A percentile compares a stretch with the other conserved stretches of the same genome.
Evolutionary conservation across 2,888 invertebrate genomes (phyloP).

Genomic region (Coremacera marginata): DNA sequence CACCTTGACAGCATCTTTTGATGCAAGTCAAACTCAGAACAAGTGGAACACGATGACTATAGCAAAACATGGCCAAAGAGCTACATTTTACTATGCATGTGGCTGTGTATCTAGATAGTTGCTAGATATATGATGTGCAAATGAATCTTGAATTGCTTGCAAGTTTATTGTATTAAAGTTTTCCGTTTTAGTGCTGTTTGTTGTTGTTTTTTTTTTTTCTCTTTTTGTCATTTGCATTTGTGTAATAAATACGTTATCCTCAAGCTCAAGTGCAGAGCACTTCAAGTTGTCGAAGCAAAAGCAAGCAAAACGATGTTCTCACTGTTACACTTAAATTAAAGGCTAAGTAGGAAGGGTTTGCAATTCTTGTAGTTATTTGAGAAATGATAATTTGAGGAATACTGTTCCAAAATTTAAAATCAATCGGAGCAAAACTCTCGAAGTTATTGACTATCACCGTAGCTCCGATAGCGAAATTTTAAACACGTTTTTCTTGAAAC

Average conservation of each 20-base stretch:
- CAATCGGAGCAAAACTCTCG: too few species aligned
- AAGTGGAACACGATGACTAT: not conserved
- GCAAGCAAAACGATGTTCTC: not conserved
- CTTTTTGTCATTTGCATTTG: not conserved
- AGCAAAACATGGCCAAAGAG: not conserved
- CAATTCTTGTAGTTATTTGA: too few species aligned
- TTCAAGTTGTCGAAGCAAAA: not conserved
- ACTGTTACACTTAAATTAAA: too few species aligned
- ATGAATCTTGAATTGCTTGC: not conserved
- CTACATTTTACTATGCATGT: not conserved
- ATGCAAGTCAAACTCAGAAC: constrained; percentile 1
- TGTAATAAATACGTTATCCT: too few species aligned
- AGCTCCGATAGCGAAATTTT: too few species aligned
- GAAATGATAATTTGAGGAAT: too few species aligned
- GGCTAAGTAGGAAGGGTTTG: too few species aligned
- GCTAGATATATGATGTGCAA: not conserved
- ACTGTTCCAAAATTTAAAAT: too few species aligned
- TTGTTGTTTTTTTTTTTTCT: not conserved
- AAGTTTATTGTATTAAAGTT: not conserved
- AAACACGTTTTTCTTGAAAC: too few species aligned
- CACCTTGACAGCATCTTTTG: constrained; percentile 6
- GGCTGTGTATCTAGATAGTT: not conserved
- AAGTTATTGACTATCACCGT: too few species aligned
- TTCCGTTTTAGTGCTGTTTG: not conserved
- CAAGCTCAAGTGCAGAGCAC: too few species aligned